Evolutionary conservation across 2,888 invertebrate genomes (phyloP).

Genomic region (Cantharis flavilabris): DNA sequence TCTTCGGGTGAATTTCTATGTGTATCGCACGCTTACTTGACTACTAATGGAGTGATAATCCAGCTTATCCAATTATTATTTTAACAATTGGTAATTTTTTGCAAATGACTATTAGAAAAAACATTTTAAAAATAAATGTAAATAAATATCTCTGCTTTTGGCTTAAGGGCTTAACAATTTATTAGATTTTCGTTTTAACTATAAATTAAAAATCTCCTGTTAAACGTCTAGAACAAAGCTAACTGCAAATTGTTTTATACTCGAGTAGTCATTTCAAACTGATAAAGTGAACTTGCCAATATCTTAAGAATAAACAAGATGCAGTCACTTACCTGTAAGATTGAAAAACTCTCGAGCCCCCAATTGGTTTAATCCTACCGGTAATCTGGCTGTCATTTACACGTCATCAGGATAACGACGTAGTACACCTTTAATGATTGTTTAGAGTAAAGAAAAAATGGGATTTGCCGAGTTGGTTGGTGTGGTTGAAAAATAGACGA

Average conservation of each 20-base stretch:
- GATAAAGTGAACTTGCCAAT: conserved; percentile 33
- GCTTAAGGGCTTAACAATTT: neutral
- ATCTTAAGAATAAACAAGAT: conserved; percentile 32
- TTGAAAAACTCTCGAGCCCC: conserved; percentile 33
- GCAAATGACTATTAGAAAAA: neutral
- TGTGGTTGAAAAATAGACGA: conserved; percentile 25
- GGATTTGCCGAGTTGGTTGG: neutral
- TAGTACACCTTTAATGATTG: conserved; percentile 40
- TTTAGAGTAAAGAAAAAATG: conserved; percentile 20
- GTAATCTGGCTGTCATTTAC: conserved; percentile 37
- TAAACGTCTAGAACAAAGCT: neutral
- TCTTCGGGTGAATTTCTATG: neutral
- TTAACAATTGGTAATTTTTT: neutral
- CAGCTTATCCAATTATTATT: neutral
- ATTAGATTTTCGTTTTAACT: neutral
- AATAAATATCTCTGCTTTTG: neutral
- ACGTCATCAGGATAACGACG: conserved; percentile 38
- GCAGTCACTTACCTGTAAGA: conserved; percentile 30
- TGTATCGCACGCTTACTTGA: neutral
- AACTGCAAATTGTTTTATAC: neutral
- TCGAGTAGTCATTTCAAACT: conserved; percentile 8
- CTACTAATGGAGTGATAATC: neutral
- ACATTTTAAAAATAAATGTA: no score
- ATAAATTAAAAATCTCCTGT: neutral
- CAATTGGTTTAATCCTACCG: conserved; percentile 31